These are phyloP conservation scores for Pachyrhynchus sulphureomaculatus DNA, from an alignment of 1,140 invertebrate species.

Conservation along the genomic window DNA sequence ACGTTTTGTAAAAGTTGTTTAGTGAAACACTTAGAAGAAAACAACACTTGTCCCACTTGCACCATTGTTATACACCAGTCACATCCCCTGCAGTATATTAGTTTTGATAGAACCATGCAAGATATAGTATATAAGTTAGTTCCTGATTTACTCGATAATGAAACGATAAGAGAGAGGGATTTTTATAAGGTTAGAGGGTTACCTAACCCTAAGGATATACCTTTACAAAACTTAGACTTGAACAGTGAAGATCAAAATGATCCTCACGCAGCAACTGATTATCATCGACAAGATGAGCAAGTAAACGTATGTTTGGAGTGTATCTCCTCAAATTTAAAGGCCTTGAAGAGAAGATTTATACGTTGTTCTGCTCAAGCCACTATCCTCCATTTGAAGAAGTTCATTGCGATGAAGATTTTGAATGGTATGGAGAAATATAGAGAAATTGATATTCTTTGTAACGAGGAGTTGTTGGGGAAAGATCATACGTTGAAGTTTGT, in stretches of 20 bases:
- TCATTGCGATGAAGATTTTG: conserved; percentile 92
- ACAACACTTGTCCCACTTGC: conserved; percentile 97
- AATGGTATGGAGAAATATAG: conserved; percentile 89
- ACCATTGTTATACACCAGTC: conserved; percentile 96
- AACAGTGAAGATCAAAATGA: conserved; percentile 63
- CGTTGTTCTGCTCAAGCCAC: conserved; percentile 94
- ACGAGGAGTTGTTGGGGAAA: conserved; percentile 96
- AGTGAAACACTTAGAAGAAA: conserved; percentile 95
- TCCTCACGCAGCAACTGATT: conserved; percentile 82
- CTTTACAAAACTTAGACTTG: conserved; percentile 62
- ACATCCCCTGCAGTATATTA: conserved; percentile 94
- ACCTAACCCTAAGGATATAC: conserved; percentile 84
- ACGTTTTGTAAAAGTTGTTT: conserved; percentile 98
- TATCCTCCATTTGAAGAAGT: conserved; percentile 95
- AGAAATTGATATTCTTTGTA: conserved; percentile 98
- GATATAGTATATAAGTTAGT: conserved; percentile 98
- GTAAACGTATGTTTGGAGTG: conserved; percentile 88
- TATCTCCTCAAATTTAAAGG: conserved; percentile 78
- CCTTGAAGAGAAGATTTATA: conserved; percentile 84
- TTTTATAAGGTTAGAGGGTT: conserved; percentile 83
- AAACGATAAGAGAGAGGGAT: conserved; percentile 81
- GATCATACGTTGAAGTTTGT: conserved; percentile 99
- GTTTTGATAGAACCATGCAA: conserved; percentile 97
- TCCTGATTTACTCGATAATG: conserved; percentile 87
- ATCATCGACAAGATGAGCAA: conserved; percentile 94